A percentile compares a stretch with the other conserved stretches of the same genome.
Conservation (phyloP, 2,888 invertebrate genomes). For the Malthinus seriepunctatus region DNA sequence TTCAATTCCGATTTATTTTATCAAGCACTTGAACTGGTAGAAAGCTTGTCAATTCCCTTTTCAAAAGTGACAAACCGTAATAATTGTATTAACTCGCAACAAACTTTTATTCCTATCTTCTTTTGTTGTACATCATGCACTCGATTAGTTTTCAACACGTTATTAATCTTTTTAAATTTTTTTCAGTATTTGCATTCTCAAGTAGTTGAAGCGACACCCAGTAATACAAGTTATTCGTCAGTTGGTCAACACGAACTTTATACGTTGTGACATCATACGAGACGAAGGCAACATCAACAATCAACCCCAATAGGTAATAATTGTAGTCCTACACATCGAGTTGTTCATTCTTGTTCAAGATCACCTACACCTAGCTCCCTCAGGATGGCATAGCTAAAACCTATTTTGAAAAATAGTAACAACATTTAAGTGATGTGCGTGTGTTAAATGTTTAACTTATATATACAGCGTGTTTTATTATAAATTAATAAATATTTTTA, state of each 20-base stretch:
- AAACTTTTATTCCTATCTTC: no score
- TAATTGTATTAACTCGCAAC: background rate
- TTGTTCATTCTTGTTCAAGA: constrained; percentile 49
- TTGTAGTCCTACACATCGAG: constrained; percentile 43
- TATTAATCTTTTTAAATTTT: background rate
- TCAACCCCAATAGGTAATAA: constrained; percentile 39
- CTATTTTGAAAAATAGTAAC: background rate
- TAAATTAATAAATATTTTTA: constrained; percentile 6
- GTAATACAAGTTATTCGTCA: constrained; percentile 61
- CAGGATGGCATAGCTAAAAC: constrained; percentile 41
- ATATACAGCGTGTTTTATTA: background rate
- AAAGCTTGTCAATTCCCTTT: background rate
- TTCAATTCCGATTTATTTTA: no score
- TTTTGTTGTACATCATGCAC: no score
- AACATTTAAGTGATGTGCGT: background rate
- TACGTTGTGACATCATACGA: constrained; percentile 68
- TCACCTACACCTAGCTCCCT: constrained; percentile 49
- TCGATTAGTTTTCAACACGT: no score
- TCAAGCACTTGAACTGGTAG: no score
- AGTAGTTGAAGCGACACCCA: constrained; percentile 50
- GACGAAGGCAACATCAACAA: constrained; percentile 49
- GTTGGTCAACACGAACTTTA: constrained; percentile 69
- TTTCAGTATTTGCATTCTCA: constrained; percentile 30
- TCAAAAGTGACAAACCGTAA: background rate
- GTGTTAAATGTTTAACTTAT: background rate